Percentiles rank a stretch among this genome's conserved stretches.
phyloP scores from a whole-genome alignment of 1,140 invertebrate species.

The Octopus bimaculoides region DNA sequence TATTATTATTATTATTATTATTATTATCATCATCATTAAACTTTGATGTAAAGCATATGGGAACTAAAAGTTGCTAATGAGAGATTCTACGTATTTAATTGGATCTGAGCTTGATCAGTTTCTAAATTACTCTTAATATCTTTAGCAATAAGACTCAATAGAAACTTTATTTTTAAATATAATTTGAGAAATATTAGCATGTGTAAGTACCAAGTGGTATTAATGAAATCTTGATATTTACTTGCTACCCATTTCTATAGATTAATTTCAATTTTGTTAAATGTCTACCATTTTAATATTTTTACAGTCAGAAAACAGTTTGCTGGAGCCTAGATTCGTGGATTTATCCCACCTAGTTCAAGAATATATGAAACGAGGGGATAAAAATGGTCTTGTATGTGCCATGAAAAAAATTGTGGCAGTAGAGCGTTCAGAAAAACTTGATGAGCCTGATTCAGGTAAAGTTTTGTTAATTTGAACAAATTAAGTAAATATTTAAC shows the following conservation, averaged over 20 bases:
- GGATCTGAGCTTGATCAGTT: too few species aligned
- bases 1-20: too few species aligned
- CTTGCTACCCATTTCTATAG: neutral
- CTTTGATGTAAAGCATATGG: too few species aligned
- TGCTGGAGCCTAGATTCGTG: constrained; percentile 39
- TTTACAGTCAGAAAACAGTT: constrained; percentile 49
- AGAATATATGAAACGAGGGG: constrained; percentile 47
- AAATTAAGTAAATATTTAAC: neutral
- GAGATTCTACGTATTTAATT: too few species aligned
- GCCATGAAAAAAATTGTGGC: constrained; percentile 39
- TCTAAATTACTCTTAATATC: too few species aligned
- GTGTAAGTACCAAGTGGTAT: neutral
- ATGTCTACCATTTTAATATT: neutral
- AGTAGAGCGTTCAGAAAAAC: constrained; percentile 31
- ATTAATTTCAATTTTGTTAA: too few species aligned
- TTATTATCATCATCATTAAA: too few species aligned
- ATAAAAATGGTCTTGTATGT: constrained; percentile 48
- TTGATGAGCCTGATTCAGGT: constrained; percentile 37
- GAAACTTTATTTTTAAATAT: too few species aligned
- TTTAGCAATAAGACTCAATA: too few species aligned
- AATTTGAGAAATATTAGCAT: too few species aligned
- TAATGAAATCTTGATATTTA: neutral
- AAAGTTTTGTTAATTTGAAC: neutral
- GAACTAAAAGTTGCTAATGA: too few species aligned
- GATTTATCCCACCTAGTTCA: constrained; percentile 45